phyloP scores from a whole-genome alignment of 2,113 vertebrate species.

The Nyctereutes procyonoides region DNA sequence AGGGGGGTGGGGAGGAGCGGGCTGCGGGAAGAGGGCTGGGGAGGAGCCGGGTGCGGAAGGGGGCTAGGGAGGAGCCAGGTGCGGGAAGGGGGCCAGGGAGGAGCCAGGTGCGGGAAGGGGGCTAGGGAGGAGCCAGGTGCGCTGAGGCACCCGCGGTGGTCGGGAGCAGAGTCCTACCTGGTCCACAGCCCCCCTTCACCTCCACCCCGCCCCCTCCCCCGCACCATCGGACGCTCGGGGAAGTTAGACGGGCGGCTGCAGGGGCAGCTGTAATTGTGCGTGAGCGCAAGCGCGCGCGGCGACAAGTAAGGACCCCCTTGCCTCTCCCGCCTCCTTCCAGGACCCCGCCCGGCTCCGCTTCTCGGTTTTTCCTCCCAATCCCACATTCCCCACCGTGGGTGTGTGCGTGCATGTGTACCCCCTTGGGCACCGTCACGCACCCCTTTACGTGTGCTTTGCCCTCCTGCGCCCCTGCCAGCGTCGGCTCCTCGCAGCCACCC shows the following conservation, averaged over 20 bases:
- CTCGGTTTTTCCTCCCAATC: neutral
- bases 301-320: neutral
- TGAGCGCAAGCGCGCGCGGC: neutral
- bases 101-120: neutral
- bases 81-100: neutral
- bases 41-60: neutral
- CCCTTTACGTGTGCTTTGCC: neutral
- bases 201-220: neutral
- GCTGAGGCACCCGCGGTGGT: neutral
- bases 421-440: neutral
- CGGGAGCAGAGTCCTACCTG: neutral
- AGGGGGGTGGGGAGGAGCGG: neutral
- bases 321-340: neutral
- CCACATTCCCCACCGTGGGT: neutral
- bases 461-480: neutral
- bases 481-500: neutral
- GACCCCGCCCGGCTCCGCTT: neutral
- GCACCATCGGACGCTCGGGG: fast-evolving
- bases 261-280: neutral
- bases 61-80: neutral
- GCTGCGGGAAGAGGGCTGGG: neutral
- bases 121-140: neutral
- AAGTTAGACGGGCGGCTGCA: conserved; percentile 27
- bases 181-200: neutral
- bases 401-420: neutral